Percentiles rank a stretch among this genome's conserved stretches.
Conservation (phyloP, 2,797 vertebrate species). For the Neosilurus mollespiculum region DNA sequence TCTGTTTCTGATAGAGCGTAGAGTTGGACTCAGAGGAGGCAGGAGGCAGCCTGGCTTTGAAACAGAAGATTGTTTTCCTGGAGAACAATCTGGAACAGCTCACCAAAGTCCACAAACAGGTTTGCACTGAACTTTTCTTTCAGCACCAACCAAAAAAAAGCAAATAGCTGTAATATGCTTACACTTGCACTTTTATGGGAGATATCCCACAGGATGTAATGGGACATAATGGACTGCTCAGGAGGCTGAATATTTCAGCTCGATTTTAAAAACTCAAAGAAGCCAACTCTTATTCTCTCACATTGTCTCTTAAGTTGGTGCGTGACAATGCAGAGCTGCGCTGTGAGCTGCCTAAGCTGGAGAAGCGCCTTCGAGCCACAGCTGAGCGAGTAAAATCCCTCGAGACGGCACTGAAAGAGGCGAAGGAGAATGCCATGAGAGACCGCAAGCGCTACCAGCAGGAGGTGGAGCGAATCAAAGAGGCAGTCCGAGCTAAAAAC, state of each 20-base stretch:
- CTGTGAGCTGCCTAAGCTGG: slow-evolving; percentile 95
- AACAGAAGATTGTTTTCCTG: slow-evolving; percentile 94
- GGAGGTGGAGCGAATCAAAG: slow-evolving; percentile 96
- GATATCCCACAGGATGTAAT: not conserved
- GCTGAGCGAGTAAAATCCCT: slow-evolving; percentile 90
- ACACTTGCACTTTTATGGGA: not conserved
- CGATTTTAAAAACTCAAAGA: no score
- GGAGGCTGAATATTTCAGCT: not conserved
- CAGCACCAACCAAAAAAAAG: not conserved
- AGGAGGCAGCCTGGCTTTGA: slow-evolving; percentile 91
- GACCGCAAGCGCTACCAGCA: slow-evolving; percentile 95
- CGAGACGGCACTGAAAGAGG: slow-evolving; percentile 85
- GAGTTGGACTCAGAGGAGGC: slow-evolving; percentile 89
- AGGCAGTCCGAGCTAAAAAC: slow-evolving; percentile 87
- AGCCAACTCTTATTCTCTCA: not conserved
- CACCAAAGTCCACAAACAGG: slow-evolving; percentile 88
- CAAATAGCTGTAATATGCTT: not conserved
- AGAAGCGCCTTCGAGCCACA: slow-evolving; percentile 91
- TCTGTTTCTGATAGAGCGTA: slow-evolving; percentile 72
- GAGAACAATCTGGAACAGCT: slow-evolving; percentile 98
- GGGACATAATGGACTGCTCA: not conserved
- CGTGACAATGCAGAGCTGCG: slow-evolving; percentile 96
- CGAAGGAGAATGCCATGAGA: slow-evolving; percentile 85
- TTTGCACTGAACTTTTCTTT: slow-evolving; percentile 28
- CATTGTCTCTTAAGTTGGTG: slow-evolving; percentile 76